A percentile compares a stretch with the other conserved stretches of the same genome.
phyloP scores from a whole-genome alignment of 2,113 vertebrate genomes.

The Gobiocypris rarus region DNA sequence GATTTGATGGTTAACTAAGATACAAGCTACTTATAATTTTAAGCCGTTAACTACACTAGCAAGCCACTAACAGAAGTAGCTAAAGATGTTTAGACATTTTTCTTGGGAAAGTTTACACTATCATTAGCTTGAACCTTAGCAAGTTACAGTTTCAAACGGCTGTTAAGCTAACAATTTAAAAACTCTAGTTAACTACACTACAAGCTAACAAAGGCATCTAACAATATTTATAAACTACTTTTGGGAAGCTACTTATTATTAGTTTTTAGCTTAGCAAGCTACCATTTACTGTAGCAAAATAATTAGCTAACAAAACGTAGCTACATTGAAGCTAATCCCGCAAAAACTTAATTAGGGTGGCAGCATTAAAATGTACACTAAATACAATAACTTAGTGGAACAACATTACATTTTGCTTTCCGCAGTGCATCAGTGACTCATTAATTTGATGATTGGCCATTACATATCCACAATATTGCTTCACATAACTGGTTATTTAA shows the following conservation, averaged over 20 bases:
- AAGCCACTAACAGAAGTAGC: neutral
- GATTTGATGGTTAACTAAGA: neutral
- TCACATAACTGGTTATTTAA: neutral
- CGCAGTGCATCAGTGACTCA: neutral
- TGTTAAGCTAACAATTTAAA: neutral
- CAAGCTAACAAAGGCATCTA: neutral
- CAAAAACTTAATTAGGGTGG: neutral
- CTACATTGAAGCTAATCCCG: neutral
- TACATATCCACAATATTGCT: neutral
- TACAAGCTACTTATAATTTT: neutral
- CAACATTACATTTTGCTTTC: neutral
- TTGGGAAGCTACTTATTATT: neutral
- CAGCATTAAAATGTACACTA: neutral
- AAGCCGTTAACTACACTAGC: neutral
- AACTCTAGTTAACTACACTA: too few species aligned
- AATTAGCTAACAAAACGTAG: too few species aligned
- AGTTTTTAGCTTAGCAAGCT: neutral
- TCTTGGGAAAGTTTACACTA: neutral
- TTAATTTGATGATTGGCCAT: neutral
- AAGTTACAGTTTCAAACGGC: neutral
- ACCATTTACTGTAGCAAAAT: neutral
- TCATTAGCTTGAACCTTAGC: neutral
- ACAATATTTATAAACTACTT: neutral
- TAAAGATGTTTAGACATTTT: neutral
- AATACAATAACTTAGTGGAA: neutral